phyloP scores from a whole-genome alignment of 2,113 vertebrate species.

The Protobothrops flavoviridis region DNA sequence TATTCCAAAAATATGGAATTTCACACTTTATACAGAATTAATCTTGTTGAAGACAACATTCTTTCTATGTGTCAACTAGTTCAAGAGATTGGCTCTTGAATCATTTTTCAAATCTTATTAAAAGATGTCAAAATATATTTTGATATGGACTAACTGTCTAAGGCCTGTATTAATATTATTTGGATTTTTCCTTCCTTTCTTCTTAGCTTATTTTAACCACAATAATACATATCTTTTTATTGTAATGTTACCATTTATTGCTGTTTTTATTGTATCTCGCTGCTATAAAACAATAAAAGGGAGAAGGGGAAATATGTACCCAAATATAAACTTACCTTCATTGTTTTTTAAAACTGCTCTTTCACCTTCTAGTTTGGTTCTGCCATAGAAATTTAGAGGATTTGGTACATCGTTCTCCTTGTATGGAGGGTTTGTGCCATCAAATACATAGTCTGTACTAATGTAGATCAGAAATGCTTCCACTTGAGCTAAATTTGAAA shows the following conservation, averaged over 20 bases:
- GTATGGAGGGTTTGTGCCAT: conserved; percentile 91
- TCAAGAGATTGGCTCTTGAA: neutral
- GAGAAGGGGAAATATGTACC: neutral
- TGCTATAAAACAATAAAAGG: neutral
- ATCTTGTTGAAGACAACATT: neutral
- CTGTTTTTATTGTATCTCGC: neutral
- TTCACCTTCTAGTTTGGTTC: conserved; percentile 92
- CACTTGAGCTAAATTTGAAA: conserved; percentile 66
- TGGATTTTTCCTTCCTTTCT: neutral
- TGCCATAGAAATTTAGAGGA: conserved; percentile 90
- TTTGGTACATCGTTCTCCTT: conserved; percentile 86
- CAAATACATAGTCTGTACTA: conserved; percentile 95
- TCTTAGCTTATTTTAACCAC: neutral
- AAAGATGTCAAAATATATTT: neutral
- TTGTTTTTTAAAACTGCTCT: conserved; percentile 83
- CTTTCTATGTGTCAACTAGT: neutral
- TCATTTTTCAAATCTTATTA: neutral
- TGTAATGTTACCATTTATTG: neutral
- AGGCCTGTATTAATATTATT: neutral
- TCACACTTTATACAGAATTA: neutral
- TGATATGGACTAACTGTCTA: neutral
- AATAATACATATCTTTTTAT: neutral
- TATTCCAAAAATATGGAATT: neutral
- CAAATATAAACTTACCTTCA: conserved; percentile 75
- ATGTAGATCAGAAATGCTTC: conserved; percentile 90